Base-by-base conservation (phyloP, 2,797 vertebrate species). In the Micropoecilia bifurca region DNA sequence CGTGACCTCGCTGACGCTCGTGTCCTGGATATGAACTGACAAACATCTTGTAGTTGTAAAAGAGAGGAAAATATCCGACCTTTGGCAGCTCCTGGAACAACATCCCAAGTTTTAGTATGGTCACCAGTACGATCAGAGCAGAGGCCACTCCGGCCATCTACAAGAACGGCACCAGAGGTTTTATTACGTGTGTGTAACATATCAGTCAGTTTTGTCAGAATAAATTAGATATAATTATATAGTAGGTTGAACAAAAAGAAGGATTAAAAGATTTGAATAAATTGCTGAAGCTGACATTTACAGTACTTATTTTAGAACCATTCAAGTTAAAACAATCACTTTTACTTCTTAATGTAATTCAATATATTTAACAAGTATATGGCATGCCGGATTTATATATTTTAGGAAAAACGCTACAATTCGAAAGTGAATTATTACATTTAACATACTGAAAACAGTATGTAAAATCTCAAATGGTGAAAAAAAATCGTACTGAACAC, bases 71-170 rank as follows among this genome's bases (percentile, higher is more conserved):
- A 20, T 63, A 30, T 59, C 74, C 28, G 92, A 99, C 99, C 96
- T 98, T 99, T 77, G 99, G 99, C 74, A 99, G 94, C 55, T 97
- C 94, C 74, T 94, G 93, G 90, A 99, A 99, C 74, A 99, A 94
- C 16, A 97, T 93, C 30, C 99, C 98, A 0, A 99, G 95, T 93
- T 98, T 98, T 80, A 99, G 45, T 28, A 99, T 96, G 4, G 97
- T 97, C 80, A 98, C 94, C 85, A 99, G 89, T 83, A 99, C 97
- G 80, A 99, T 94, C 22, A 98, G 87, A 75, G 96, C 96, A 18
- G 98, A 96, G 0, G 96, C 83, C 10, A 96, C 93, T 47, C 96
- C 96, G 0, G 98, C 97, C 81, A 99, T 95, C 99, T 99, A 91
- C 71, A 83, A 83, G 61, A 61, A 61, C 0, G 78, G 59, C 45